Conservation (phyloP, 2,888 invertebrate genomes). For the Cecidostiba fungosa region DNA sequence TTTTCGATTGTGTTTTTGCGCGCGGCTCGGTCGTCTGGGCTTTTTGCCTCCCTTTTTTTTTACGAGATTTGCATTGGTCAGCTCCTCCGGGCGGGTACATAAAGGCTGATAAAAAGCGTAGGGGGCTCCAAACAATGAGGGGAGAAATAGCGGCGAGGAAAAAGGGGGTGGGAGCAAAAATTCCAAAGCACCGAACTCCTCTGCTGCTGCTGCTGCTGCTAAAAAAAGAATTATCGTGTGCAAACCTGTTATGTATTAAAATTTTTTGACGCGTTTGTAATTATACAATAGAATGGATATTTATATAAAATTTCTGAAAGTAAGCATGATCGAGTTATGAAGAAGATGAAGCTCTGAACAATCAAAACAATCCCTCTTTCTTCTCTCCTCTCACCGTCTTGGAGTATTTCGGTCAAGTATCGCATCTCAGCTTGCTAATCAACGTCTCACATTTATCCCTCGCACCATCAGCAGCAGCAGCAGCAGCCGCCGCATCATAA, state of each 20-base stretch:
- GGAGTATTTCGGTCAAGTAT: neutral
- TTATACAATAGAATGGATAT: neutral
- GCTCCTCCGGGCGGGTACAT: constrained; percentile 49
- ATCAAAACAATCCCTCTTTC: too few relatives aligned
- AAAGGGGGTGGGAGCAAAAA: neutral
- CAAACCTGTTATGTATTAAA: neutral
- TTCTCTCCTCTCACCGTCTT: neutral
- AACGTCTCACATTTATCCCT: constrained; percentile 18
- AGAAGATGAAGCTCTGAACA: too few relatives aligned
- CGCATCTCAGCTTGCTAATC: constrained; percentile 26
- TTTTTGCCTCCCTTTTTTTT: constrained; percentile 60
- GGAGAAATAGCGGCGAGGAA: neutral
- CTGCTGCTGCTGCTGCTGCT: neutral
- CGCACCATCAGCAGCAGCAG: neutral
- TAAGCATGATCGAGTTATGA: too few relatives aligned
- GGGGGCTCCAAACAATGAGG: constrained; percentile 24
- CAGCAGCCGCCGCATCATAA: neutral
- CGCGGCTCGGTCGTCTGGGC: constrained; percentile 8
- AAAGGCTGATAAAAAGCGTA: constrained; percentile 27
- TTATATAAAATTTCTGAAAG: too few relatives aligned
- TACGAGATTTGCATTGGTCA: constrained; percentile 59
- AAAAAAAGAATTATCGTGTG: neutral
- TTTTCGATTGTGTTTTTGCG: constrained; percentile 45
- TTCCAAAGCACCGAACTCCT: neutral
- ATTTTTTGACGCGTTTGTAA: neutral